Conservation (phyloP, 2,797 vertebrate genomes). For the Columba guinea region DNA sequence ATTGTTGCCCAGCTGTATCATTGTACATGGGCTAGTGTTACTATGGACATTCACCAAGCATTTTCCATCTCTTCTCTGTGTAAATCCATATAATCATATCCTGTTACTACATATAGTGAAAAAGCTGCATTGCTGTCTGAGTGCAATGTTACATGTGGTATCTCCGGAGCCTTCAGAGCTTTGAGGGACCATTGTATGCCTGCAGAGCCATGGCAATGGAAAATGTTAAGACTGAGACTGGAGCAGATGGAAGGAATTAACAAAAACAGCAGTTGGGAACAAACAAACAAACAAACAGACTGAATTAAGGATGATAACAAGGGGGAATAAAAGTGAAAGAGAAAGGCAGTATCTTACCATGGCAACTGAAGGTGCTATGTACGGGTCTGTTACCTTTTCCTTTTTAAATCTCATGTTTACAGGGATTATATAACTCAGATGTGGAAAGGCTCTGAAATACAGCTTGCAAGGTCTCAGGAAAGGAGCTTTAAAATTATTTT, state of each 20-base stretch:
- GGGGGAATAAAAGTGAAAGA: not conserved
- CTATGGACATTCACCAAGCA: not conserved
- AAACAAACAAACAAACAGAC: not conserved
- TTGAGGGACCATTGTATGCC: not conserved
- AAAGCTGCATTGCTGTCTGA: not conserved
- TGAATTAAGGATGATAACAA: not conserved
- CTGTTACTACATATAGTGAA: not conserved
- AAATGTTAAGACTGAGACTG: not conserved
- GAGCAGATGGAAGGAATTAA: not conserved
- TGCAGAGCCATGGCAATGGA: not conserved
- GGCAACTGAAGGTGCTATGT: not conserved
- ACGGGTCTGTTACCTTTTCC: not conserved
- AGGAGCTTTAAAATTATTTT: not conserved
- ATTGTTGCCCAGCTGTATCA: not conserved
- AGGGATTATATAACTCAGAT: not conserved
- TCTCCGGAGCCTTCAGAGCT: not conserved
- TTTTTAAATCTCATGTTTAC: conserved; percentile 15
- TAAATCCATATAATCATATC: not conserved
- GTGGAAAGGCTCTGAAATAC: not conserved
- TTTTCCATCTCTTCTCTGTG: not conserved
- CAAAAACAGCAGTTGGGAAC: not conserved
- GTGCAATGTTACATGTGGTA: not conserved
- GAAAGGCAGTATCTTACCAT: not conserved
- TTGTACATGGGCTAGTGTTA: not conserved
- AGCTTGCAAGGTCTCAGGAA: not conserved